These are phyloP conservation scores for Anguilla japonica DNA, from an alignment of 2,113 vertebrate genomes.

Conservation along the genomic window DNA sequence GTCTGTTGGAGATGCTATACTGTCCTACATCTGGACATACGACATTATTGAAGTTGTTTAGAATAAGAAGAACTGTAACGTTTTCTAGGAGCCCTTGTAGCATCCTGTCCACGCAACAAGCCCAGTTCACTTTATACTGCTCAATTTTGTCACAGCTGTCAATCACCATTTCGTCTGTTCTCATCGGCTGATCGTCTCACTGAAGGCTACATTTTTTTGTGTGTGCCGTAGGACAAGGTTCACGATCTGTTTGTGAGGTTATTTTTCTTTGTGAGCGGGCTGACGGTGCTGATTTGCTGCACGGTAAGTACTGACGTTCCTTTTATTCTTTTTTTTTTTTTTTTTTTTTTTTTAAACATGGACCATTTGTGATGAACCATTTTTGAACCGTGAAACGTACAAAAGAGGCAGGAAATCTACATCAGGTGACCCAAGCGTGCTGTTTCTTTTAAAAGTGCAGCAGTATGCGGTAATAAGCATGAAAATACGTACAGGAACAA, in stretches of 20 bases:
- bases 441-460: too few relatives aligned
- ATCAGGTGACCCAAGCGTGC: too few relatives aligned
- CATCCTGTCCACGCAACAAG: too few relatives aligned
- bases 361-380: not conserved
- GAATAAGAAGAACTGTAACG: not conserved
- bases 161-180: not conserved
- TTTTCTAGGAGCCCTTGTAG: not conserved
- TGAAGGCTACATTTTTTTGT: slow-evolving; percentile 1
- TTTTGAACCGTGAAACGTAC: too few relatives aligned
- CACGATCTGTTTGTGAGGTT: slow-evolving; percentile 46
- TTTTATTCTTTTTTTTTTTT: not conserved
- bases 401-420: too few relatives aligned
- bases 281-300: slow-evolving; percentile 64
- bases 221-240: slow-evolving; percentile 39
- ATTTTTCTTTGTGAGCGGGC: slow-evolving; percentile 57
- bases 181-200: not conserved
- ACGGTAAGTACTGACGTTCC: slow-evolving; percentile 55
- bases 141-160: not conserved
- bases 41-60: not conserved
- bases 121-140: not conserved
- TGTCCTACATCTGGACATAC: not conserved
- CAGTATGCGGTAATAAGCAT: too few relatives aligned
- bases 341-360: too few relatives aligned
- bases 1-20: slow-evolving; percentile 22
- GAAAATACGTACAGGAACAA: too few relatives aligned